These are phyloP conservation scores for Melipona quadrifasciata DNA, from an alignment of 1,140 invertebrate genomes.

Conservation along the genomic window DNA sequence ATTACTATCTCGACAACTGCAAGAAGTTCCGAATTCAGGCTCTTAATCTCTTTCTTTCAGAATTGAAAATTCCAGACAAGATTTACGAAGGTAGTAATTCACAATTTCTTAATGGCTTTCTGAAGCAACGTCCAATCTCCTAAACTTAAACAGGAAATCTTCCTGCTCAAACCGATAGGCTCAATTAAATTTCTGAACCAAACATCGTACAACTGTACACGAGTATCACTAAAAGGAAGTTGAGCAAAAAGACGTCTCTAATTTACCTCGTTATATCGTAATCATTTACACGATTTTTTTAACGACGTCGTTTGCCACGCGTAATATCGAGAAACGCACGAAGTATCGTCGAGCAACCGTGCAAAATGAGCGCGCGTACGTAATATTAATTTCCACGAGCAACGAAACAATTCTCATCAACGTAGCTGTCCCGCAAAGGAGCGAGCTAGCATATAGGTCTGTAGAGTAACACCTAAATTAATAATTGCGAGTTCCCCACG, in stretches of 20 bases:
- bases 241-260: not conserved
- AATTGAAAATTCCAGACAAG: not conserved
- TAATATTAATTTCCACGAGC: constrained; percentile 18
- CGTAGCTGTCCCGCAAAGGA: constrained; percentile 6
- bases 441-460: constrained; percentile 47
- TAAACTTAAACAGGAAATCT: not conserved
- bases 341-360: not conserved
- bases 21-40: not conserved
- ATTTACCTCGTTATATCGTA: not conserved
- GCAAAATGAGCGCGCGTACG: not conserved
- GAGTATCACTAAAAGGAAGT: not conserved
- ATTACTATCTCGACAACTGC: not conserved
- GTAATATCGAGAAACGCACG: not conserved
- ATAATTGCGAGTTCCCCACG: constrained; percentile 54
- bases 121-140: not conserved
- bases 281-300: not conserved
- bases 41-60: not conserved
- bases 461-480: constrained; percentile 62
- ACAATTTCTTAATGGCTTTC: not conserved
- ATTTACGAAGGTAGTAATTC: not conserved
- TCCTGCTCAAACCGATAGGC: not conserved
- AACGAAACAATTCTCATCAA: constrained; percentile 10
- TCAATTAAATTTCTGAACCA: not conserved
- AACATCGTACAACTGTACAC: not conserved
- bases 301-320: not conserved